A percentile compares a stretch with the other conserved stretches of the same genome.
Evolutionary conservation across 2,888 invertebrate genomes (phyloP).

Genomic region (Rhagonycha fulva): DNA sequence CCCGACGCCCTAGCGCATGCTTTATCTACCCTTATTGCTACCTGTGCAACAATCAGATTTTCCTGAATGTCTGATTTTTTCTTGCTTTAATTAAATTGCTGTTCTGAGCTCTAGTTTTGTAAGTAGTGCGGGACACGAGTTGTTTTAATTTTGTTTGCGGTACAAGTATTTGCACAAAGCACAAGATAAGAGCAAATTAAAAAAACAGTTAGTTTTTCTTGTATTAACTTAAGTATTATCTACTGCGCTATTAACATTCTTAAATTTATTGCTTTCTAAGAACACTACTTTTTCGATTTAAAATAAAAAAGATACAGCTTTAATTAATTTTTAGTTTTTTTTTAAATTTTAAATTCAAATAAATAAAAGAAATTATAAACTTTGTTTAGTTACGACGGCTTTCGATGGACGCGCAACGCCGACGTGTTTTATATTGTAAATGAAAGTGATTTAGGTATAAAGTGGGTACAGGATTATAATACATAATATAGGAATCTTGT

Average conservation of each 20-base stretch:
- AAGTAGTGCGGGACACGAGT: neutral
- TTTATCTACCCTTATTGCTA: slow-evolving; percentile 41
- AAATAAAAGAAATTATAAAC: neutral
- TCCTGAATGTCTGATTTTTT: slow-evolving; percentile 30
- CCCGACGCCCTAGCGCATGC: slow-evolving; percentile 42
- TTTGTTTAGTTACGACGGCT: neutral
- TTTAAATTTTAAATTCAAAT: neutral
- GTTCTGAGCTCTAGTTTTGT: slow-evolving; percentile 7
- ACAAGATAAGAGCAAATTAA: neutral
- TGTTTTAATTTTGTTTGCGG: neutral
- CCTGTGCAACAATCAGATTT: slow-evolving; percentile 44
- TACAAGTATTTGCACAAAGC: neutral
- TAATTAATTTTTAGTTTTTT: neutral
- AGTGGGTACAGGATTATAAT: no score
- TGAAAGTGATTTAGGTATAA: no score
- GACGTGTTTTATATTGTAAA: no score
- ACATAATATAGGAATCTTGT: no score
- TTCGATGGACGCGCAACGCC: no score
- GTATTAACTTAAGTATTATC: neutral
- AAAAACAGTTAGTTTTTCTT: neutral
- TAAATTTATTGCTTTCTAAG: neutral
- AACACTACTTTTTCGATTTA: neutral
- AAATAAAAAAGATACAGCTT: neutral
- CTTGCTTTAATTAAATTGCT: slow-evolving; percentile 21
- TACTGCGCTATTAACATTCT: neutral